Percentiles rank a stretch among this genome's conserved stretches.
Evolutionary conservation across 2,888 invertebrate genomes (phyloP).

Genomic region (Nomada fucata): DNA sequence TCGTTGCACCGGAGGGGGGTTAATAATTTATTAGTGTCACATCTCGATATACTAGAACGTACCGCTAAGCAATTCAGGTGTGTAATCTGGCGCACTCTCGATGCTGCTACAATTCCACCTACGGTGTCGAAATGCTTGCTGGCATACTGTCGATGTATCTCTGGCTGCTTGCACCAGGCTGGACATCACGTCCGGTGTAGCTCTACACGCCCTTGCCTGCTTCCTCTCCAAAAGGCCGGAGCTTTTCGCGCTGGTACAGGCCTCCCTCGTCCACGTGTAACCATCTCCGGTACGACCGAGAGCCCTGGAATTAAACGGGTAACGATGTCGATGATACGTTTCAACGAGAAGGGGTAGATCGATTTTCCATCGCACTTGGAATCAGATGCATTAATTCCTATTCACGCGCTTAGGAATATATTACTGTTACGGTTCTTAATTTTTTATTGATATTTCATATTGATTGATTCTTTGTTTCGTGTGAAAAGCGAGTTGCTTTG

Average conservation of each 20-base stretch:
- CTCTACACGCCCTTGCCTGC: conserved; percentile 88
- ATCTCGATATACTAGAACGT: conserved; percentile 13
- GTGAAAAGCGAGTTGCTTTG: too few species aligned
- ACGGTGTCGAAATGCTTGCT: conserved; percentile 89
- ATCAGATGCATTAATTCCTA: neutral
- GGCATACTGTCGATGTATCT: conserved; percentile 89
- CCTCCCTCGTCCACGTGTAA: conserved; percentile 79
- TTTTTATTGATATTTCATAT: too few species aligned
- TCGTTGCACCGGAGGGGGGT: too few species aligned
- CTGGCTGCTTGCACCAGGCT: conserved; percentile 91
- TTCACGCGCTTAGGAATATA: too few species aligned
- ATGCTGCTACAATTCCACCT: conserved; percentile 94
- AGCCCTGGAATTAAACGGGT: conserved; percentile 71
- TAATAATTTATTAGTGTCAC: neutral
- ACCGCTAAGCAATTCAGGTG: conserved; percentile 93
- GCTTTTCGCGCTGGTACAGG: conserved; percentile 83
- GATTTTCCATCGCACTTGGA: neutral
- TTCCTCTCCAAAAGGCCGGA: conserved; percentile 86
- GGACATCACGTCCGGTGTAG: conserved; percentile 89
- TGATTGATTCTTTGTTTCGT: too few species aligned
- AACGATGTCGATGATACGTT: conserved; percentile 5
- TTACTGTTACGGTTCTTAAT: too few species aligned
- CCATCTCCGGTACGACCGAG: conserved; percentile 78
- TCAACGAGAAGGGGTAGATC: neutral
- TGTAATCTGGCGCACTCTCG: conserved; percentile 88